Base-by-base conservation (phyloP, 2,113 vertebrate genomes). In the Oxyruncus cristatus region DNA sequence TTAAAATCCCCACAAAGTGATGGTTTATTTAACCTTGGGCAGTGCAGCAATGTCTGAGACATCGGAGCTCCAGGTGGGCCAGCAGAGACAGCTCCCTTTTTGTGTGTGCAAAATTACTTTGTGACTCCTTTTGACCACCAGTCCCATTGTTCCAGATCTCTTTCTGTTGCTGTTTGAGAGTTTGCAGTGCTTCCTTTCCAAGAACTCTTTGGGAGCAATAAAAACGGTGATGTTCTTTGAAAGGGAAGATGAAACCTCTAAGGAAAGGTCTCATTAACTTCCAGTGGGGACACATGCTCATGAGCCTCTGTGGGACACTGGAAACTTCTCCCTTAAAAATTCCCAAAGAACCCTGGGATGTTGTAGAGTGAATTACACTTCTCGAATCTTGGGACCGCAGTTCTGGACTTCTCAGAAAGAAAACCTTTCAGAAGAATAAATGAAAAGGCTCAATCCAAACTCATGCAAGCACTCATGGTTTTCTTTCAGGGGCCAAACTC, bases 391-490 rank as follows among this genome's bases (percentile, higher is more conserved):
- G 33, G 27, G 55, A 74, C 8, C 70, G 81, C 23, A 75, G 35
- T 6, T 56, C 14, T 47, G 33, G n/a, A 47, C 19, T 61, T 39
- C 17, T 35, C 32, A 41, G 30, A 68, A 75, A 59, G 8, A 71
- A 67, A 75, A 87, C 3, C 30, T 41, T 66, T 7, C 33, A 19
- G 10, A 52, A 72, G 44, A 39, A 75, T 27, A 47, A 75, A 92
- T 10, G 4, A 46, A 79, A 68, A 85, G 19, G 24, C 14, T 81
- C 28, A 66, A 58, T 41, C 9, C 24, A 85, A 78, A 53, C 22
- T 50, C 35, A 28, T 0, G 1, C 21, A 71, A 65, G 30, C 12
- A 27, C 19, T 63, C 41, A 5, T 26, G 9, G 11, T 4, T 19
- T 79, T 52, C 65, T 46, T 44, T 6, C 4, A 41, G 23, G 20